Base-by-base conservation (phyloP, 2,888 invertebrate genomes). In the Tenodera sinensis region DNA sequence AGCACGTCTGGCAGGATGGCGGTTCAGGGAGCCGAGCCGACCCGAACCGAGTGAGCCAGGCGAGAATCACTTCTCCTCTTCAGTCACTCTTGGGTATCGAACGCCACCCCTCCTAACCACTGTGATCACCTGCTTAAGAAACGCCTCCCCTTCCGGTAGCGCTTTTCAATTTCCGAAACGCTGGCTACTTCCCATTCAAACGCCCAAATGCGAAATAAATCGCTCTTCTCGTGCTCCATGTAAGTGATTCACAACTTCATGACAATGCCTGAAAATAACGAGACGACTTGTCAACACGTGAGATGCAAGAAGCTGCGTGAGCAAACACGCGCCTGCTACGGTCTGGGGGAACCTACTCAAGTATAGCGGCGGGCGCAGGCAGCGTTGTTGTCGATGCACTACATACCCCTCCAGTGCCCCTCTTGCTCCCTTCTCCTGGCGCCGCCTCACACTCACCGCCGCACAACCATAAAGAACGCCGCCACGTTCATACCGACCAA, bases 301-400 rank as follows among this genome's bases (percentile, higher is more conserved):
- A 71, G 54, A 15, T 71, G 54, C 25, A 84, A 84, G 84, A 28
- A 12, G 28, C 3, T 3, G 20, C 71, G 28, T 42, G 86, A 28
- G 20, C 34, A 82, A 87, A 87, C 87, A 82, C 87, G 87, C 28
- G 81, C 27, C 87, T 87, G 87, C 71, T 86, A 4, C 54, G 54
- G 54, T 71, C 54, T 71, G 54, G 54, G 25, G 54, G 54, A 71
- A 71, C 54, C 20, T 71, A 71, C 54, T 71, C 54, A 71, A 71
- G 86, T 81, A 28, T 86, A 30, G 54, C 54, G 25, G 54, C 54
- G 54, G 25, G 54, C 54, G 54, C 12, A 14, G n/a, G 34, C 82
- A 28, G 83, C n/a, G 87, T 86, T 86, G 71, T 27, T 87, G 82
- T 87, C 30, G 25, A 87, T 87, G 87, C 87, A 87, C 87, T 87